phyloP scores from a whole-genome alignment of 1,140 invertebrate species.

The Plodia interpunctella region DNA sequence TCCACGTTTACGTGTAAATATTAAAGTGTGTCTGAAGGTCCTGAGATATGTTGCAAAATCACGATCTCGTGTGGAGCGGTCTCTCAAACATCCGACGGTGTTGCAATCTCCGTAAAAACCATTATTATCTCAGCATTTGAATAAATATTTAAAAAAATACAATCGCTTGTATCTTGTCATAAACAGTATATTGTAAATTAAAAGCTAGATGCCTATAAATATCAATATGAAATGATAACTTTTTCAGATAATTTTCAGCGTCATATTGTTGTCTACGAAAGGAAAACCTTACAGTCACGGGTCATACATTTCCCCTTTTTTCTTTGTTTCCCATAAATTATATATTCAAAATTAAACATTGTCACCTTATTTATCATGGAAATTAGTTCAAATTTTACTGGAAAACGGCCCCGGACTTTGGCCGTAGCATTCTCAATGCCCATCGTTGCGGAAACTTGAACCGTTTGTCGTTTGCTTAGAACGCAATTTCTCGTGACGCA shows the following conservation, averaged over 20 bases:
- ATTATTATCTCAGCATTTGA: background rate
- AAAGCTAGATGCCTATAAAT: too few relatives aligned
- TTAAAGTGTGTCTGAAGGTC: slow-evolving; percentile 26
- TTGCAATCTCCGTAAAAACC: background rate
- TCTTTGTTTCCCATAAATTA: too few relatives aligned
- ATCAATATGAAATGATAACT: too few relatives aligned
- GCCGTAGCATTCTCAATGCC: slow-evolving; percentile 10
- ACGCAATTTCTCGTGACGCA: slow-evolving; percentile 35
- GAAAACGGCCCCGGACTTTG: slow-evolving; percentile 21
- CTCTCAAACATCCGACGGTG: background rate
- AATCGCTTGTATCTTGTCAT: background rate
- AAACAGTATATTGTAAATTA: too few relatives aligned
- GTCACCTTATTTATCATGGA: background rate
- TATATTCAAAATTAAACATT: background rate
- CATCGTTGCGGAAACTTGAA: slow-evolving; percentile 30
- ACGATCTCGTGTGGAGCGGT: slow-evolving; percentile 28
- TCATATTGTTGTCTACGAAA: too few relatives aligned
- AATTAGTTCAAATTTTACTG: background rate
- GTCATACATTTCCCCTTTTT: too few relatives aligned
- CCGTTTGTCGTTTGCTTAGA: slow-evolving; percentile 25
- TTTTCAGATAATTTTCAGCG: too few relatives aligned
- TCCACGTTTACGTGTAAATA: slow-evolving; percentile 28
- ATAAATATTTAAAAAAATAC: background rate
- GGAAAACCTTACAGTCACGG: too few relatives aligned
- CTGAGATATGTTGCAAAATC: slow-evolving; percentile 35